Conservation (phyloP, 1,140 invertebrate genomes). For the Bombus sylvicola region DNA sequence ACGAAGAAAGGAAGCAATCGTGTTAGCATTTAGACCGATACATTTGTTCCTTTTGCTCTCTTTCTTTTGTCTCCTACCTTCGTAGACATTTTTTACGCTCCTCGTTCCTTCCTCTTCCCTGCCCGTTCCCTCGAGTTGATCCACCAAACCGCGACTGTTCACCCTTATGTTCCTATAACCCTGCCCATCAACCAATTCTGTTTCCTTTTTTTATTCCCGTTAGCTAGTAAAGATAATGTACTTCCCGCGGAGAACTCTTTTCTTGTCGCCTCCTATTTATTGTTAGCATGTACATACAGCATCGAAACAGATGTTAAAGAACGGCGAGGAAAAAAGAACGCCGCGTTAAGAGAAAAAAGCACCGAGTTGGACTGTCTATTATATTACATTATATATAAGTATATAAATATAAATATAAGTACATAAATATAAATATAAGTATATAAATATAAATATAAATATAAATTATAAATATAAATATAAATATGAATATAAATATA, state of each 20-base stretch:
- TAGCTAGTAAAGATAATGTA: slow-evolving; percentile 49
- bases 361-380: slow-evolving; percentile 54
- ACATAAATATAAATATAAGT: slow-evolving; percentile 11
- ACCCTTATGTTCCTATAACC: neutral
- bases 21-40: slow-evolving; percentile 14
- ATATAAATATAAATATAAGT: slow-evolving; percentile 8
- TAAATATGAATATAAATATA: slow-evolving; percentile 33
- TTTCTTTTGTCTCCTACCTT: slow-evolving; percentile 33
- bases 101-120: neutral
- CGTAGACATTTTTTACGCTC: neutral
- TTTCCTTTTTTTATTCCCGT: slow-evolving; percentile 37
- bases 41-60: slow-evolving; percentile 43
- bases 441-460: slow-evolving; percentile 5
- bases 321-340: slow-evolving; percentile 23
- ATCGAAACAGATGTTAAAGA: slow-evolving; percentile 39
- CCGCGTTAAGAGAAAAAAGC: slow-evolving; percentile 8
- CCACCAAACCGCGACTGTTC: neutral
- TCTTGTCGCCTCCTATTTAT: slow-evolving; percentile 60
- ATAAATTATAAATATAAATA: slow-evolving; percentile 14
- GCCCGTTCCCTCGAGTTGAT: neutral
- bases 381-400: slow-evolving; percentile 51
- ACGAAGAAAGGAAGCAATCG: slow-evolving; percentile 7
- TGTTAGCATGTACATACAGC: slow-evolving; percentile 50
- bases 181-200: neutral
- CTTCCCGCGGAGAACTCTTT: slow-evolving; percentile 52